Percentiles rank a stretch among this genome's conserved stretches.
Conservation (phyloP, 1,140 invertebrate genomes). For the Metaphire vulgaris region DNA sequence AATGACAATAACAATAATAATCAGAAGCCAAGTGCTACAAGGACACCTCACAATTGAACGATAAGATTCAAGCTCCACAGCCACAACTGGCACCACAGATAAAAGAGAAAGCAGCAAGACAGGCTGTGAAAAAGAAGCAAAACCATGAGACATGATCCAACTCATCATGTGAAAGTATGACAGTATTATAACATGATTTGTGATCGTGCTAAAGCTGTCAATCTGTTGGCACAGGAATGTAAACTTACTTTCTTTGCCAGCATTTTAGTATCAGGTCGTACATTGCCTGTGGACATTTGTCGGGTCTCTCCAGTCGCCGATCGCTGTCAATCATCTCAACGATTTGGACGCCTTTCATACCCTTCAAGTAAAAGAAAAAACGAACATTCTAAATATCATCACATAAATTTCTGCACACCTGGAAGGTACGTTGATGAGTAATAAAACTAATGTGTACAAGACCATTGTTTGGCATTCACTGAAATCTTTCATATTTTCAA, state of each 20-base stretch:
- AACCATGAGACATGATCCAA: too few species aligned
- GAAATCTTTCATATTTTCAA: too few species aligned
- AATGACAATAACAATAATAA: not conserved
- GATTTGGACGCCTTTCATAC: constrained; percentile 46
- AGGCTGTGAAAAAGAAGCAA: too few species aligned
- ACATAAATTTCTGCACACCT: too few species aligned
- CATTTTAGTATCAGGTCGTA: constrained; percentile 47
- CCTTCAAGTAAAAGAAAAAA: constrained; percentile 34
- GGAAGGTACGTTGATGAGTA: too few species aligned
- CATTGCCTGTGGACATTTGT: constrained; percentile 39
- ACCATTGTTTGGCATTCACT: too few species aligned
- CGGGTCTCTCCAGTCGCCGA: constrained; percentile 39
- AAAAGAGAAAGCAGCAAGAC: too few species aligned
- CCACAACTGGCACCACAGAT: too few species aligned
- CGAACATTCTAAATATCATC: too few species aligned
- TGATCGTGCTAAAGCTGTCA: too few species aligned
- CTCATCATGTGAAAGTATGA: not conserved
- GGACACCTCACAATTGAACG: not conserved
- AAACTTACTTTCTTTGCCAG: constrained; percentile 43
- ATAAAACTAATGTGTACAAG: too few species aligned
- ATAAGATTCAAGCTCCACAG: not conserved
- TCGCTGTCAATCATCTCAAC: constrained; percentile 42
- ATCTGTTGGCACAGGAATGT: not conserved
- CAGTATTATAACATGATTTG: not conserved
- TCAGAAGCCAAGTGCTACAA: too few species aligned